phyloP scores from a whole-genome alignment of 1,140 invertebrate species.

The Conopomorpha cramerella region DNA sequence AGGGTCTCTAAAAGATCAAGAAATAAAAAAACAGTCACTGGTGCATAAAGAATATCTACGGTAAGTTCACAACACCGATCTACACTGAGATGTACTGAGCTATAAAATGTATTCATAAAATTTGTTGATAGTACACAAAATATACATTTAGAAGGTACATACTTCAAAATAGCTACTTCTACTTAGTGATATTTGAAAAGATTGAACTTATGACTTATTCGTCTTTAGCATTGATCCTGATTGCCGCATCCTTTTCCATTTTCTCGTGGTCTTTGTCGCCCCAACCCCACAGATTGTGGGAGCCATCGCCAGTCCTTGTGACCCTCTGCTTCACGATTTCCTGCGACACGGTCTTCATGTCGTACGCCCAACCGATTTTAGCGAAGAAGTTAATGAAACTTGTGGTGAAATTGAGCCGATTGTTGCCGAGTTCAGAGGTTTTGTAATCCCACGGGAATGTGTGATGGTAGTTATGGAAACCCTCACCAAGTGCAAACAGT shows the following conservation, averaged over 20 bases:
- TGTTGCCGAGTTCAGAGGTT: slow-evolving; percentile 80
- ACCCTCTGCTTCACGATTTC: slow-evolving; percentile 73
- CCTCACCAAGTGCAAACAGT: slow-evolving; percentile 77
- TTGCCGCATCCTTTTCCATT: not conserved
- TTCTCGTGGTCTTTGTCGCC: slow-evolving; percentile 76
- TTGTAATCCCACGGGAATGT: slow-evolving; percentile 96
- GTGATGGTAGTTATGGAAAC: slow-evolving; percentile 97
- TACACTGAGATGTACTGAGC: too few species aligned
- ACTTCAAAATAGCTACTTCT: too few species aligned
- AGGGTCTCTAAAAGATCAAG: too few species aligned
- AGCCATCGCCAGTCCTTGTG: slow-evolving; percentile 78
- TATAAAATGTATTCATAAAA: too few species aligned
- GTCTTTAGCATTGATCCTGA: not conserved
- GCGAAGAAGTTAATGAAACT: slow-evolving; percentile 85
- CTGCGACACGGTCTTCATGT: slow-evolving; percentile 79
- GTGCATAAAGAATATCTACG: too few species aligned
- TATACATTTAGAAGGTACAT: too few species aligned
- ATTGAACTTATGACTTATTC: too few species aligned
- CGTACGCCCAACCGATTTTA: slow-evolving; percentile 86
- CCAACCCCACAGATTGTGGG: slow-evolving; percentile 81
- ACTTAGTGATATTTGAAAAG: too few species aligned
- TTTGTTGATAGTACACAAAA: too few species aligned
- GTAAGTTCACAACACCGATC: too few species aligned
- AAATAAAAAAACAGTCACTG: too few species aligned
- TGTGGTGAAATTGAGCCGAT: slow-evolving; percentile 81